phyloP scores from a whole-genome alignment of 2,113 vertebrate species.

The Ceuthmochares aereus region DNA sequence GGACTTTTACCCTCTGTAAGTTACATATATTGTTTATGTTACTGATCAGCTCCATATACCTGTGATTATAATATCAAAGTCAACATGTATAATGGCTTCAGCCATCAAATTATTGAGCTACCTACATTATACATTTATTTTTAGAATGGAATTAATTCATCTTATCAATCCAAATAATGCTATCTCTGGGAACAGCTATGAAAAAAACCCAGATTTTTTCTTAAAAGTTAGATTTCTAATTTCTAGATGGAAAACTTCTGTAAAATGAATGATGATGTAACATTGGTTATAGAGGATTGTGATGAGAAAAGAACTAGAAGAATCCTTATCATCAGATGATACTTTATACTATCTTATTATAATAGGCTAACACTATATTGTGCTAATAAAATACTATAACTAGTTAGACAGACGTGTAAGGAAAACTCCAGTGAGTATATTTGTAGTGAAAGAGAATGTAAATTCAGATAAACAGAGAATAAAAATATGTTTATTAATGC shows the following conservation, averaged over 20 bases:
- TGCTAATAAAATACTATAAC: no score
- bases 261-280: background rate
- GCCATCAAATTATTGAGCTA: background rate
- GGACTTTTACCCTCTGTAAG: background rate
- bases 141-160: background rate
- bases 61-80: fast-evolving
- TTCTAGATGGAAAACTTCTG: background rate
- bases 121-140: background rate
- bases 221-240: background rate
- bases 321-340: background rate
- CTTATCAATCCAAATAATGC: background rate
- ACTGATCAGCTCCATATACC: background rate
- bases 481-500: background rate
- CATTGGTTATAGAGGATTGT: background rate
- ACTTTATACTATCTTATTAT: background rate
- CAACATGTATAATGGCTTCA: background rate
- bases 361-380: background rate
- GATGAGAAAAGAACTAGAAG: background rate
- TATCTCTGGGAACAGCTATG: background rate
- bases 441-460: background rate
- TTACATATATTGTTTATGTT: background rate
- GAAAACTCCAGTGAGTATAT: background rate
- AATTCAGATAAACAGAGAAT: background rate
- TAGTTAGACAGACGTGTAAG: background rate
- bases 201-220: background rate